A percentile compares a stretch with the other conserved stretches of the same genome.
Conservation (phyloP, 1,140 invertebrate species). For the Drosophila jambulina region DNA sequence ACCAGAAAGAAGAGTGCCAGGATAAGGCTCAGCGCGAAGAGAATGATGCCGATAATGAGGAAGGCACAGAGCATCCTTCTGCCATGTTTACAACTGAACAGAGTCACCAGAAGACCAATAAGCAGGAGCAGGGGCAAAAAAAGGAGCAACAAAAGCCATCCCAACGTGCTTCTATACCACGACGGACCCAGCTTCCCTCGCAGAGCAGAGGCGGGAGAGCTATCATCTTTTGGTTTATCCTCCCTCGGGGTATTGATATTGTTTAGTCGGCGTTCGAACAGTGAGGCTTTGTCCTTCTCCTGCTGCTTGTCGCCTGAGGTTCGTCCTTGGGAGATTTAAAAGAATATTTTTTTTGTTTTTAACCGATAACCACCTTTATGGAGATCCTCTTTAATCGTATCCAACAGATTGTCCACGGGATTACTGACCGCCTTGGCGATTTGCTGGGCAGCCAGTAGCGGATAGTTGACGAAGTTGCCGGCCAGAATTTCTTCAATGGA, state of each 20-base stretch:
- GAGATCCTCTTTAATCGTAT: neutral
- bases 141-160: neutral
- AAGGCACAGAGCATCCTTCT: constrained; percentile 6
- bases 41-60: neutral
- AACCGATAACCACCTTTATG: constrained; percentile 8
- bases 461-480: neutral
- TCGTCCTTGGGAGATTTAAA: too few relatives aligned
- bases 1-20: constrained; percentile 24
- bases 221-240: neutral
- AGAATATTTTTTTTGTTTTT: neutral
- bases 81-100: neutral
- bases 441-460: neutral
- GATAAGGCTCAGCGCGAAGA: constrained; percentile 6
- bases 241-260: too few relatives aligned
- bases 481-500: neutral
- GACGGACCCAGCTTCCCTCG: neutral
- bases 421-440: neutral
- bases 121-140: constrained; percentile 21
- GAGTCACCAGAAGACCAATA: constrained; percentile 1
- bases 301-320: constrained; percentile 5
- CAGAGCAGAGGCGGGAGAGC: neutral
- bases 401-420: neutral
- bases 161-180: constrained; percentile 1
- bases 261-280: neutral
- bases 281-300: neutral